Evolutionary conservation across 2,113 vertebrate genomes (phyloP).

Genomic region (Rhinopomastus cyanomelas): DNA sequence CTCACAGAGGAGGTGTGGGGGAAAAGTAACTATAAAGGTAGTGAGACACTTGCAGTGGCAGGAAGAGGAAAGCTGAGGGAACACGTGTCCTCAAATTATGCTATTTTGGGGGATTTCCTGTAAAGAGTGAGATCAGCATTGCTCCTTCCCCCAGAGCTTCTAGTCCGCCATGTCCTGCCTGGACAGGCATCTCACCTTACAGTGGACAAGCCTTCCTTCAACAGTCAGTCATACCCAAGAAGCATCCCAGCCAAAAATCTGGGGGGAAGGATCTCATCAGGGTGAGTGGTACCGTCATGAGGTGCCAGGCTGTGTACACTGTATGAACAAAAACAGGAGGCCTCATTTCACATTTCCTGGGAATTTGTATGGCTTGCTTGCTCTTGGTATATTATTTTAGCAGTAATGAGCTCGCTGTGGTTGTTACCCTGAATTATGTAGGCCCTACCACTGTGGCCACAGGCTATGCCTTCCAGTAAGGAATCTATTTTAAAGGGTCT

Average conservation of each 20-base stretch:
- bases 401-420: slow-evolving; percentile 13
- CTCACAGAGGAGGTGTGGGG: background rate
- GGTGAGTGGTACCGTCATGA: background rate
- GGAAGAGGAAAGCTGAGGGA: background rate
- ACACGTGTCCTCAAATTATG: background rate
- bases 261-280: background rate
- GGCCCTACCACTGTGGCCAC: background rate
- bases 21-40: background rate
- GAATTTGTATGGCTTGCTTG: slow-evolving; percentile 13
- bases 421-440: slow-evolving; percentile 17
- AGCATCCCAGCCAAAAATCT: background rate
- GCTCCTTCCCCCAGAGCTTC: background rate
- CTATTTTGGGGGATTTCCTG: background rate
- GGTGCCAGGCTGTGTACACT: fast-evolving
- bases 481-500: background rate
- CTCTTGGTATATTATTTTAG: slow-evolving; percentile 33
- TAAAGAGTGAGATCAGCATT: background rate
- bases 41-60: background rate
- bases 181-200: background rate
- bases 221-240: background rate
- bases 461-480: background rate
- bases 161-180: background rate
- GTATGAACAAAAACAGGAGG: background rate
- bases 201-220: background rate
- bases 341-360: slow-evolving; percentile 26